These are phyloP conservation scores for Pelmatolapia mariae DNA, from an alignment of 2,113 vertebrate species.

Conservation along the genomic window DNA sequence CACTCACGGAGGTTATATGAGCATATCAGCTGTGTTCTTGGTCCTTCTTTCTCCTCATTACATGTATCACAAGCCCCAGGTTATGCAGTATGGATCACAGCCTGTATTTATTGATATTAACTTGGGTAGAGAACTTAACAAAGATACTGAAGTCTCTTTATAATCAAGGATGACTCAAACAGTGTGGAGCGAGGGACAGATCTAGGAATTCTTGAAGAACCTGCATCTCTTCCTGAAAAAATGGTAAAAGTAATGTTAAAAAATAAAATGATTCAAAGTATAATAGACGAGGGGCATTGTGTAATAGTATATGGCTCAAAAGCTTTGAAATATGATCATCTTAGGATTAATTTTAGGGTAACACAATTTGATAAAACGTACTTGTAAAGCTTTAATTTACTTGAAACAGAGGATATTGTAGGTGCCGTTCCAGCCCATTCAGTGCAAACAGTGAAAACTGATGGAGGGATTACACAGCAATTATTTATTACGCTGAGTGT, in stretches of 20 bases:
- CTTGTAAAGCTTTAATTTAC: not conserved
- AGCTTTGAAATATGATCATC: not conserved
- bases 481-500: not conserved
- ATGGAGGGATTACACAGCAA: not conserved
- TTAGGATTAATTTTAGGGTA: not conserved
- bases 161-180: not conserved
- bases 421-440: not conserved
- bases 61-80: not conserved
- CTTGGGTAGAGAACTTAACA: not conserved
- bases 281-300: not conserved
- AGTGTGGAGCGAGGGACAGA: not conserved
- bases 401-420: not conserved
- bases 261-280: not conserved
- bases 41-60: not conserved
- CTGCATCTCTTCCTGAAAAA: not conserved
- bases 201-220: not conserved
- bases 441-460: not conserved
- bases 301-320: not conserved
- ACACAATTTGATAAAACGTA: not conserved
- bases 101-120: not conserved
- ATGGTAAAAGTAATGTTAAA: not conserved
- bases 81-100: not conserved
- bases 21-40: not conserved
- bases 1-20: not conserved
- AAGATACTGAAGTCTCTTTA: not conserved